Percentiles rank a stretch among this genome's conserved stretches.
Evolutionary conservation across 2,888 invertebrate genomes (phyloP).

Genomic region (Acanthosepion pharaonis): DNA sequence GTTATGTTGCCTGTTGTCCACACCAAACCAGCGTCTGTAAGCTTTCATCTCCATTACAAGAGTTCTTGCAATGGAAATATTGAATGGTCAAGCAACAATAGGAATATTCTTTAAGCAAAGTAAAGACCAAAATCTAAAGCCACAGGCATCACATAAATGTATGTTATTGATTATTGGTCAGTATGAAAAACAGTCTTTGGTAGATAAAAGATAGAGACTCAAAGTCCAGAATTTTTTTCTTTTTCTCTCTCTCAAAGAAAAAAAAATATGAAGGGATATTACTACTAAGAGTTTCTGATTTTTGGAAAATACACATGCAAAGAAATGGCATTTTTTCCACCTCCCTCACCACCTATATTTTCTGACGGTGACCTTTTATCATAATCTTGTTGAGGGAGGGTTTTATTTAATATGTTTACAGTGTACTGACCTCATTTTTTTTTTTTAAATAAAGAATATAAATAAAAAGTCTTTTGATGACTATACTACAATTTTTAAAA

Average conservation of each 20-base stretch:
- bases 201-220: neutral
- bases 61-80: neutral
- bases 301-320: no score
- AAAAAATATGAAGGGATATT: no score
- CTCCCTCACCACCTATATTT: neutral
- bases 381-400: neutral
- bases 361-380: neutral
- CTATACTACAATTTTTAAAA: neutral
- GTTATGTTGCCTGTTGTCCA: neutral
- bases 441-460: neutral
- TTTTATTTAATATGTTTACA: neutral
- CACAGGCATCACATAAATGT: neutral
- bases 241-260: no score
- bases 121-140: neutral
- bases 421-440: neutral
- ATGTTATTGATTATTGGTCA: neutral
- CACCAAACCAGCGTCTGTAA: neutral
- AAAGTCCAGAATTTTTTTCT: no score
- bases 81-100: neutral
- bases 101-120: neutral
- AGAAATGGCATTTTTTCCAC: neutral
- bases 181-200: neutral
- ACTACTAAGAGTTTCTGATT: no score
- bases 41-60: conserved; percentile 33
- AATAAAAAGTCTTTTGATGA: neutral